Percentiles rank a stretch among this genome's conserved stretches.
Evolutionary conservation across 2,888 invertebrate genomes (phyloP).

Genomic region (Leucoptera coffeella): DNA sequence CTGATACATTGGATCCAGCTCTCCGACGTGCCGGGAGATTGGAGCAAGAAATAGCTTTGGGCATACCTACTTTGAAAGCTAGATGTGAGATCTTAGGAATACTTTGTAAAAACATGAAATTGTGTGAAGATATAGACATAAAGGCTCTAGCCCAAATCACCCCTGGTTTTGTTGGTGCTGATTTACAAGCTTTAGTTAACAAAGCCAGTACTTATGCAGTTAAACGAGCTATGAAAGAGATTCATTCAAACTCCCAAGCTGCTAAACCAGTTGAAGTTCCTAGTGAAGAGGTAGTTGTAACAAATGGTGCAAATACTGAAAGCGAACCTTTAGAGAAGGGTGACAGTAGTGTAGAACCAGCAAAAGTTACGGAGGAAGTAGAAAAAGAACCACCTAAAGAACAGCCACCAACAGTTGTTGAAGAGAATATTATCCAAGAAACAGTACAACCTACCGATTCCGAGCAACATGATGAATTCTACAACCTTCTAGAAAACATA

Average conservation of each 20-base stretch:
- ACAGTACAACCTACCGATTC: conserved; percentile 13
- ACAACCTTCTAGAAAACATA: conserved; percentile 61
- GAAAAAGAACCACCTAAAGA: conserved; percentile 8
- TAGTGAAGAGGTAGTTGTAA: conserved; percentile 14
- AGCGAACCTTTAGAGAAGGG: conserved; percentile 7
- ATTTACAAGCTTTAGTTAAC: conserved; percentile 77
- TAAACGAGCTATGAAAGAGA: conserved; percentile 48
- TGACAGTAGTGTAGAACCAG: conserved; percentile 11
- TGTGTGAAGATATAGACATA: conserved; percentile 67
- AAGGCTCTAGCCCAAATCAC: conserved; percentile 73
- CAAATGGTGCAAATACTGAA: conserved; percentile 31
- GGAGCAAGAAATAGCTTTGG: conserved; percentile 88
- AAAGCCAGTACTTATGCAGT: conserved; percentile 88
- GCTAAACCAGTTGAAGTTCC: not conserved
- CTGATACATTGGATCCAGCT: conserved; percentile 89
- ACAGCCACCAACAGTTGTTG: conserved; percentile 6
- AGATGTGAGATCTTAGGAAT: conserved; percentile 71
- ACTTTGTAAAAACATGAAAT: conserved; percentile 63
- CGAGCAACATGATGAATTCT: conserved; percentile 38
- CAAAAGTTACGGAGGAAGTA: conserved; percentile 12
- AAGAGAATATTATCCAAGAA: conserved; percentile 9
- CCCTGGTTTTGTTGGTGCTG: conserved; percentile 95
- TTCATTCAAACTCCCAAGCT: conserved; percentile 10
- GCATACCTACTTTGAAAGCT: conserved; percentile 84
- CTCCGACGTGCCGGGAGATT: conserved; percentile 88